Conservation (phyloP, 2,113 vertebrate genomes). For the Antigone vipio region DNA sequence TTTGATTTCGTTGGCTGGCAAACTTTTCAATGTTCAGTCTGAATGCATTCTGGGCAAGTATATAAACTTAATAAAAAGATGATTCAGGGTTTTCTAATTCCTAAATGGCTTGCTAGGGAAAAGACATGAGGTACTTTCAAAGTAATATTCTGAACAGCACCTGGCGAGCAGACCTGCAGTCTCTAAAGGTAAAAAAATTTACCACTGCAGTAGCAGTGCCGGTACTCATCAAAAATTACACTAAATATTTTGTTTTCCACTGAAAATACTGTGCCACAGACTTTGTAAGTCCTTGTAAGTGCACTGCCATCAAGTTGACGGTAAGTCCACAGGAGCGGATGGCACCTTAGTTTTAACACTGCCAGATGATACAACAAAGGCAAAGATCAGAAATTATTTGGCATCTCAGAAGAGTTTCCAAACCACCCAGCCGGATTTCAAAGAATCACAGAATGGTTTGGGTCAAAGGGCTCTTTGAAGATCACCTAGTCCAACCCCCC, state of each 20-base stretch:
- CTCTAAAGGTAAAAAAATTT: not conserved
- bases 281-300: not conserved
- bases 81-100: not conserved
- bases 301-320: not conserved
- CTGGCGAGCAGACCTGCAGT: not conserved
- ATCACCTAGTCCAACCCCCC: accelerated
- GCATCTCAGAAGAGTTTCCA: not conserved
- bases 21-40: not conserved
- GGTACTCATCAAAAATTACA: not conserved
- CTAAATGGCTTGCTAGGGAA: not conserved
- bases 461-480: not conserved
- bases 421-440: not conserved
- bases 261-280: accelerated
- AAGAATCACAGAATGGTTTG: not conserved
- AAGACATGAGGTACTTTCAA: not conserved
- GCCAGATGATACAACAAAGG: too few species aligned
- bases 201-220: not conserved
- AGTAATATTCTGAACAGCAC: not conserved
- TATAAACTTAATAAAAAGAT: not conserved
- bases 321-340: not conserved
- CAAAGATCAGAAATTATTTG: not conserved
- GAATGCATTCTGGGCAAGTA: not conserved
- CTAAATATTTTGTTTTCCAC: not conserved
- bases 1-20: not conserved
- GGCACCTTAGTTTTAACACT: not conserved